These are phyloP conservation scores for Hymenopus coronatus DNA, from an alignment of 2,888 invertebrate species.

Conservation along the genomic window DNA sequence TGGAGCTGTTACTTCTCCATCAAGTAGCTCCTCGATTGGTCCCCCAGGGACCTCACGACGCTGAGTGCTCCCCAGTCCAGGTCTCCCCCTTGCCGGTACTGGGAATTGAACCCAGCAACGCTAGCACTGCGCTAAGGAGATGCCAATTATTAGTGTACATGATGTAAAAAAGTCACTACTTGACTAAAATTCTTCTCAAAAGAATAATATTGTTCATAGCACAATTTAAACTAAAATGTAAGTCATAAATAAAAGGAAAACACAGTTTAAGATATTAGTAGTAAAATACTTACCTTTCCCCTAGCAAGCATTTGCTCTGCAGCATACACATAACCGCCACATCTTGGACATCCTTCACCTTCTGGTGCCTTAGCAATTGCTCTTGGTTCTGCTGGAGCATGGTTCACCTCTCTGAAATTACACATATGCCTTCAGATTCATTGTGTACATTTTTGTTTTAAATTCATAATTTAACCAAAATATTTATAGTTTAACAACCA, in stretches of 20 bases:
- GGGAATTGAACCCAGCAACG: too few species aligned
- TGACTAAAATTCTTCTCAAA: too few species aligned
- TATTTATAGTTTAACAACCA: neutral
- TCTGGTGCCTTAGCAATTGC: slow-evolving; percentile 78
- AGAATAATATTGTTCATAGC: too few species aligned
- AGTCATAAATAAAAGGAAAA: neutral
- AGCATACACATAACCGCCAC: slow-evolving; percentile 85
- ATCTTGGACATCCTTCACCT: slow-evolving; percentile 84
- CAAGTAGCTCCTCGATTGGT: too few species aligned
- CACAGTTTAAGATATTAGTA: neutral
- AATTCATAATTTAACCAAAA: neutral
- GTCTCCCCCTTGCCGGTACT: too few species aligned
- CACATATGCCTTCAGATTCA: neutral
- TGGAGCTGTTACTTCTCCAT: too few species aligned
- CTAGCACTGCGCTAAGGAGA: too few species aligned
- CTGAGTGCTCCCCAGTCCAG: too few species aligned
- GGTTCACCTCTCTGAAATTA: slow-evolving; percentile 25
- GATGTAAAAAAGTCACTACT: too few species aligned
- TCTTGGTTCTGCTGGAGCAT: slow-evolving; percentile 57
- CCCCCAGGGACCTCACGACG: too few species aligned
- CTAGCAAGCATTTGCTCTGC: slow-evolving; percentile 91
- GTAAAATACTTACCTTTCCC: slow-evolving; percentile 68
- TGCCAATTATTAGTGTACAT: too few species aligned
- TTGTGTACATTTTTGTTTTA: neutral
- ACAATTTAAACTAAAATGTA: too few species aligned